Evolutionary conservation across 2,113 vertebrate species (phyloP).

Genomic region (Fregata magnificens): DNA sequence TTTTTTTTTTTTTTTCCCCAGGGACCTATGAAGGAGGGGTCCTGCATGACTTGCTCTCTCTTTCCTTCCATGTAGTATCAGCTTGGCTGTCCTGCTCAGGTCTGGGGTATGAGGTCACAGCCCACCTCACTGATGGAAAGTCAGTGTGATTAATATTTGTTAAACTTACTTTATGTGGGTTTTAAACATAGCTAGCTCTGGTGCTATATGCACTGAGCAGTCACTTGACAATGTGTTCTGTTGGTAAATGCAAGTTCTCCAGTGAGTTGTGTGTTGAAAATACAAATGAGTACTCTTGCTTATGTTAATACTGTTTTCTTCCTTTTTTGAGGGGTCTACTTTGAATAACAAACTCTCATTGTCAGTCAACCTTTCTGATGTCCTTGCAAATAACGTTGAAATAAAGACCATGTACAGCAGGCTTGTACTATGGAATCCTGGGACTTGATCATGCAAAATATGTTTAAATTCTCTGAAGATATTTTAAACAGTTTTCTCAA

Average conservation of each 20-base stretch:
- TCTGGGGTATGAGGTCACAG: neutral
- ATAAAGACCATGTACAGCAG: neutral
- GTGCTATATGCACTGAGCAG: neutral
- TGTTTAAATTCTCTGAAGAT: neutral
- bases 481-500: neutral
- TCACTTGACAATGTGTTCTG: neutral
- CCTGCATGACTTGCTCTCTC: neutral
- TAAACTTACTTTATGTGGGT: neutral
- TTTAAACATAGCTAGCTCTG: neutral
- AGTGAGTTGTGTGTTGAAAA: neutral
- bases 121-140: neutral
- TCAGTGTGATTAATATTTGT: neutral
- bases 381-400: constrained; percentile 1
- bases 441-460: neutral
- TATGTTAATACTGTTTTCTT: neutral
- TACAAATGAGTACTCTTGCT: neutral
- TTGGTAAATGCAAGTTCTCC: neutral
- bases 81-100: neutral
- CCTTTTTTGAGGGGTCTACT: neutral
- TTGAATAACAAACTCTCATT: neutral
- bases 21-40: neutral
- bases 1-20: too few species aligned
- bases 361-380: neutral
- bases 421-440: neutral
- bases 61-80: neutral